Evolutionary conservation across 2,797 vertebrate species (phyloP).

Genomic region (Neoniphon sammara): DNA sequence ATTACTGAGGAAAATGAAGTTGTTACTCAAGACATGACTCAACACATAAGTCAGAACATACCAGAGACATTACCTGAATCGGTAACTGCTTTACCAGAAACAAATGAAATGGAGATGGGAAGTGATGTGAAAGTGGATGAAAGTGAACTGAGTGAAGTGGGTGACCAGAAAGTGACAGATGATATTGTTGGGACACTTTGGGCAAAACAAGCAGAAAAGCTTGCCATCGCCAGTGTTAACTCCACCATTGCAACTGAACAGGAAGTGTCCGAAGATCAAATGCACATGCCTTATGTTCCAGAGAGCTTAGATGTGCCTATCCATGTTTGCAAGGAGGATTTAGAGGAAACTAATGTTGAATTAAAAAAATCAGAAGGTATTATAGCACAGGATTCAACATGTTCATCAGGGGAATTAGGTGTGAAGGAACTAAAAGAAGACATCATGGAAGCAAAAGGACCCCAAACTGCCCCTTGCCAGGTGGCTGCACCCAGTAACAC

Average conservation of each 20-base stretch:
- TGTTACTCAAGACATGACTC: conserved; percentile 71
- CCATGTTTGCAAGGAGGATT: conserved; percentile 29
- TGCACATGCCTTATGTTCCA: conserved; percentile 15
- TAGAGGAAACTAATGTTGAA: conserved; percentile 37
- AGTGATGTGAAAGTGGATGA: background rate
- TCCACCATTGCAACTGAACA: conserved; percentile 18
- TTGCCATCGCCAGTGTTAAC: conserved; percentile 13
- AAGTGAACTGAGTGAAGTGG: conserved; percentile 35
- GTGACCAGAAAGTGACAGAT: conserved; percentile 35
- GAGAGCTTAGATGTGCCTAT: conserved; percentile 17
- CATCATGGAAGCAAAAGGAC: conserved; percentile 20
- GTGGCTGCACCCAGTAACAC: conserved; percentile 14
- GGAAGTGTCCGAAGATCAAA: conserved; percentile 10
- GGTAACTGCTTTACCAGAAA: conserved; percentile 1
- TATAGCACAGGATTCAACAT: conserved; percentile 35
- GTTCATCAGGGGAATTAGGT: conserved; percentile 21
- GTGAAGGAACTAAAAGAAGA: conserved; percentile 26
- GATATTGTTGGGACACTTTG: conserved; percentile 23
- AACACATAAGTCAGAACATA: conserved; percentile 65
- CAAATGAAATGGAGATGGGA: conserved; percentile 7
- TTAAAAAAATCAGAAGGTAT: conserved; percentile 19
- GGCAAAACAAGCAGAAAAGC: conserved; percentile 20
- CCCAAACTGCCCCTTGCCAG: conserved; percentile 29
- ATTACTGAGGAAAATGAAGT: conserved; percentile 17
- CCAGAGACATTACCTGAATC: conserved; percentile 44